A percentile compares a stretch with the other conserved stretches of the same genome.
phyloP scores from a whole-genome alignment of 1,140 invertebrate genomes.

The Aphelinus atriplicis region DNA sequence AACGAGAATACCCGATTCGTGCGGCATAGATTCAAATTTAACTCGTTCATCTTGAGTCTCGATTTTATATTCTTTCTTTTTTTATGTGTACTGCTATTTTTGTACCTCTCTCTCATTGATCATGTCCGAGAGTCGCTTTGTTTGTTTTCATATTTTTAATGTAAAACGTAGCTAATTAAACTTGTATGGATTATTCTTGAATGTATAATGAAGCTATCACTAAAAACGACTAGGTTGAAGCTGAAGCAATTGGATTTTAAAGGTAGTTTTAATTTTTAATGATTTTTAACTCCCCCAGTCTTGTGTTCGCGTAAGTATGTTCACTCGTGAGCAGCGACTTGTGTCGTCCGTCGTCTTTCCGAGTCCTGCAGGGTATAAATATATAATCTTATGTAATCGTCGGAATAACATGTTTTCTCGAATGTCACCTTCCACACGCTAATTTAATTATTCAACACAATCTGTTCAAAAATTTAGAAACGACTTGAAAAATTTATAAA shows the following conservation, averaged over 20 bases:
- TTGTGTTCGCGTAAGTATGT: constrained; percentile 28
- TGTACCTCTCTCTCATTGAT: too few relatives aligned
- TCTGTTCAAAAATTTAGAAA: not conserved
- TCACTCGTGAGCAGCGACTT: not conserved
- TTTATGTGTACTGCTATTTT: constrained; percentile 7
- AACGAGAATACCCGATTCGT: constrained; percentile 29
- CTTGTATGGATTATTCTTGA: constrained; percentile 19
- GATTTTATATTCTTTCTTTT: constrained; percentile 9
- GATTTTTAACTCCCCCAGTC: not conserved
- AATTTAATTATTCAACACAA: constrained; percentile 8
- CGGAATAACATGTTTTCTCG: constrained; percentile 15
- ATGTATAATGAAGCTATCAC: constrained; percentile 14
- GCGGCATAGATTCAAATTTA: constrained; percentile 2
- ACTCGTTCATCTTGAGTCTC: constrained; percentile 7
- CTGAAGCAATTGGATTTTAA: constrained; percentile 24
- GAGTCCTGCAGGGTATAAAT: constrained; percentile 20
- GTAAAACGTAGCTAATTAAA: not conserved
- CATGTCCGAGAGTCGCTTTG: too few relatives aligned
- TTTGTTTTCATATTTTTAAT: too few relatives aligned
- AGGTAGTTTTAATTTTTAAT: constrained; percentile 25
- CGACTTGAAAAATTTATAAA: constrained; percentile 14
- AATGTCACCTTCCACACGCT: constrained; percentile 17
- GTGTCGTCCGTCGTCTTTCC: not conserved
- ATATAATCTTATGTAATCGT: constrained; percentile 17
- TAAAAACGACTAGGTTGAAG: constrained; percentile 32